Base-by-base conservation (phyloP, 1,140 invertebrate species). In the Bombus terrestris region DNA sequence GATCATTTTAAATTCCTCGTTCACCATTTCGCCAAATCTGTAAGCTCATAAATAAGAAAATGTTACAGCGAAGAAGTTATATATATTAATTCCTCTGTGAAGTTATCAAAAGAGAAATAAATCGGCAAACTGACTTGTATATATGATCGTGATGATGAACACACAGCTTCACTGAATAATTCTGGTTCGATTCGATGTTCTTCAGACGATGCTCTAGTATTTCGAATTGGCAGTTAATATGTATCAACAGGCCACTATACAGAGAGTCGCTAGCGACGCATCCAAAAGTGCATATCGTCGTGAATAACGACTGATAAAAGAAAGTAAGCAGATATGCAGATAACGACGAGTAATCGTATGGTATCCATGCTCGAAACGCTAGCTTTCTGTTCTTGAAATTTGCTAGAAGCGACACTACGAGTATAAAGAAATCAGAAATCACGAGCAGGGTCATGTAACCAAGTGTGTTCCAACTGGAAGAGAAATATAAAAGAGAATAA, bases 171-270 rank as follows among this genome's bases (percentile, higher is more conserved):
- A 79, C 76, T 0, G 88, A 37, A 37, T 72, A 6, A 69, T 43
- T 8, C n/a, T 25, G 9, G 15, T 32, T 1, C 22, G 35, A 28
- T 10, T 28, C 22, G 18, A 84, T 53, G 57, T 79, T 80, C 15
- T 74, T 77, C 18, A 92, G 57, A 15, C 92, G 84, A 25, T 83
- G 73, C 28, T 92, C 85, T 2, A 93, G 68, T 32, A 93, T 88
- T 0, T 89, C 77, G 18, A 93, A 71, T 28, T 92, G 90, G 2
- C 72, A 87, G 13, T 79, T 88, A 53, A 89, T 88, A 28, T 92
- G 88, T 10, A 92, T 6, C 64, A 92, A 37, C 0, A 90, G 59
- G 25, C 90, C 91, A 59, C 43, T 83, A 43, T 41, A 82, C 0
- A 82, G 12, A 74, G 22, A 39, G 12, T 93, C 93, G 13, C 74